A percentile compares a stretch with the other conserved stretches of the same genome.
Evolutionary conservation across 2,888 invertebrate genomes (phyloP).

Genomic region (Cacoxenus indagator): DNA sequence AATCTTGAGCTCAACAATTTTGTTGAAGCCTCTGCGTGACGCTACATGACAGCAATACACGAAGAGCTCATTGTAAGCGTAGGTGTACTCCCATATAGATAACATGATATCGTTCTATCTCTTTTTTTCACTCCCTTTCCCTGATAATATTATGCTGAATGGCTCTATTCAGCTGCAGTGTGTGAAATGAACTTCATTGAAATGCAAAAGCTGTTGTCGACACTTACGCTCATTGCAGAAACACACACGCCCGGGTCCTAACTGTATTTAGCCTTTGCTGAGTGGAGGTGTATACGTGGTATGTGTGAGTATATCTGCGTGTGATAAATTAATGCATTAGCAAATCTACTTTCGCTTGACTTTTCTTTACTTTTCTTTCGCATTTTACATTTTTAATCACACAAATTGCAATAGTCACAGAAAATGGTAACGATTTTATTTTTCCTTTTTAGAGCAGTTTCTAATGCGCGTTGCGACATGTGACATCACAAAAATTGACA

Average conservation of each 20-base stretch:
- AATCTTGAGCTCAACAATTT: constrained; percentile 23
- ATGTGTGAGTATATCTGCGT: constrained; percentile 1
- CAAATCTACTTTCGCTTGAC: constrained; percentile 7
- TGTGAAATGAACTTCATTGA: too few species aligned
- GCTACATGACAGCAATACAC: too few species aligned
- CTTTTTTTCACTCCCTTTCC: too few species aligned
- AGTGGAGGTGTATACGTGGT: not conserved
- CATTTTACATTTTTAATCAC: not conserved
- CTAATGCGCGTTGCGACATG: too few species aligned
- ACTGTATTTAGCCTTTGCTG: not conserved
- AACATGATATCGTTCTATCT: too few species aligned
- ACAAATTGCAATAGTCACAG: not conserved
- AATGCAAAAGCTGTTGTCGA: constrained; percentile 7
- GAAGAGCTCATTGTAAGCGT: too few species aligned
- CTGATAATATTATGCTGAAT: too few species aligned
- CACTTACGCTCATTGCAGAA: not conserved
- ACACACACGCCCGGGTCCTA: not conserved
- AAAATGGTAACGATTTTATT: not conserved
- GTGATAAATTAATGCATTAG: constrained; percentile 6
- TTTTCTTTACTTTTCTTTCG: not conserved
- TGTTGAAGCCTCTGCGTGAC: not conserved
- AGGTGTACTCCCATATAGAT: too few species aligned
- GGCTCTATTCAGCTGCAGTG: too few species aligned
- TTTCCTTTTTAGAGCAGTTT: too few species aligned
- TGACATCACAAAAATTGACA: too few species aligned